Base-by-base conservation (phyloP, 2,113 vertebrate species). In the Hydropotes inermis region DNA sequence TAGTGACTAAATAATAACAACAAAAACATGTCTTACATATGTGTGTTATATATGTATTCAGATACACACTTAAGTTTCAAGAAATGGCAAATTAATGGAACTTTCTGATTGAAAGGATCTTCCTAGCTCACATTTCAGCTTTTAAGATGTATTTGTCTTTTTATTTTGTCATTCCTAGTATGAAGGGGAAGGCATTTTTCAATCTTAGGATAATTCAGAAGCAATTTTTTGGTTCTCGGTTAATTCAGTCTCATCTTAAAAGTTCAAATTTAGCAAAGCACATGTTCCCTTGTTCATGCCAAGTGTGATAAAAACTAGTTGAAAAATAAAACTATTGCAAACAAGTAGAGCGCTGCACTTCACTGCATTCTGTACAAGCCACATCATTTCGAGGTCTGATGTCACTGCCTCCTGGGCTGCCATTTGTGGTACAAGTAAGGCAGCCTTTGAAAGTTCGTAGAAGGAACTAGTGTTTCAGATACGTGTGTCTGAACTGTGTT, bases 211-310 rank as follows among this genome's bases (percentile, higher is more conserved):
- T 97, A 97, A 97, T 98, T 98, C 97, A 91, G 91, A 94, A 97
- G 85, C 45, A 98, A 95, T 91, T 96, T 98, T 98, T 98, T 96
- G 97, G 91, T 95, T 97, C 96, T 97, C 95, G 96, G 98, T 83
- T 98, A 97, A 98, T 97, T 74, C 96, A 98, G 97, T 98, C 98
- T 98, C 88, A 97, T 98, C 98, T 97, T 94, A 98, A 98, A 97
- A 98, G 98, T 97, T 98, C 96, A 97, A 99, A 98, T 96, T 98
- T 98, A 98, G 97, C 93, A 97, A 96, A 97, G 98, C 98, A 98
- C 92, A 92, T 96, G 96, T 92, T 98, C 97, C 98, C 95, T 89
- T 94, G 97, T 91, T 98, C 97, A 96, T 96, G 95, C 92, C 98
- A 97, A 88, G 92, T 98, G 97, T 98, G 96, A 91, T 95, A 97